Base-by-base conservation (phyloP, 1,140 invertebrate genomes). In the Pissodes strobi region DNA sequence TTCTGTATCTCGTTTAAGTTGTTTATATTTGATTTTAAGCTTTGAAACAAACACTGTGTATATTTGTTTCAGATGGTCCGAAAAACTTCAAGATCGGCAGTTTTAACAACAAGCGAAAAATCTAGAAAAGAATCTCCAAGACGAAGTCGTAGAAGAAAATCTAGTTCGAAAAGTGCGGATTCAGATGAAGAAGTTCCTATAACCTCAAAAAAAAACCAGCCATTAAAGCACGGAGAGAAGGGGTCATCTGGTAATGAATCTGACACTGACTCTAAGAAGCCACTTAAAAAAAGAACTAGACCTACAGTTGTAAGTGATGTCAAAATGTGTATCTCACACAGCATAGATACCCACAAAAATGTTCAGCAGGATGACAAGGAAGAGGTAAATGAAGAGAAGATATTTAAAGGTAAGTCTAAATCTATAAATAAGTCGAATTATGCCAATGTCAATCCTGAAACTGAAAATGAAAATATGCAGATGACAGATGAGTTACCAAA, bases 381-480 rank as follows among this genome's bases (percentile, higher is more conserved):
- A 34, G 72, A 72, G 41, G 68, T 62, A 41, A 64, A 41, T 43
- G 72, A 73, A 64, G 71, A 68, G 55, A 70, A 72, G 63, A 69
- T 68, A 57, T 66, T 62, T 65, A 74, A 76, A 77, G 75, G 75
- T 77, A 77, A 77, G 75, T 77, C 74, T 73, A 75, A 74, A 72
- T 69, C 68, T 76, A 74, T 74, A 77, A 66, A 71, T 74, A 74
- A 69, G 55, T 69, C 70, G 69, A 74, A 77, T 67, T 67, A 62
- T 69, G 70, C 73, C 69, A 70, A 66, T 59, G 52, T 49, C 61
- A 67, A 69, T 48, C 23, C 59, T 62, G 72, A 74, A 70, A 70
- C 58, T 64, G 66, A 72, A 69, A 75, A 69, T 76, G 71, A 71
- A 68, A 74, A 76, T 74, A 69, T 69, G 71, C 74, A 75, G 74